Evolutionary conservation across 2,888 invertebrate genomes (phyloP).

Genomic region (Drosophila mulleri): DNA sequence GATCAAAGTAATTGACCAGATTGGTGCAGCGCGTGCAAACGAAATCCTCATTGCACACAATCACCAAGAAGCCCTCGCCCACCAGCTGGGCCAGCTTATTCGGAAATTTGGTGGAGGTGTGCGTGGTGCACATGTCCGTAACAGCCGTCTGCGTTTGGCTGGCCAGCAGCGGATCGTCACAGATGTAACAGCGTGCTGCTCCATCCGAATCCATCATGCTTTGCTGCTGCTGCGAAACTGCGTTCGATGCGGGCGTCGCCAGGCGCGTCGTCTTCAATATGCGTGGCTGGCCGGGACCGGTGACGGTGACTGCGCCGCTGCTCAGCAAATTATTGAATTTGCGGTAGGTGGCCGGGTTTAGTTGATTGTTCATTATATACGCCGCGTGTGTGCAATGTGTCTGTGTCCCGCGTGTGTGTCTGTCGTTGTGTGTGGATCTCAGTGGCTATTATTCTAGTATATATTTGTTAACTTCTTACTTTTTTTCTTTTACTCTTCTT

Average conservation of each 20-base stretch:
- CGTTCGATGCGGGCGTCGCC: conserved; percentile 58
- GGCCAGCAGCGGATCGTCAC: conserved; percentile 83
- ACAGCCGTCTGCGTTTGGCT: conserved; percentile 81
- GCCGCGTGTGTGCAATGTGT: conserved; percentile 11
- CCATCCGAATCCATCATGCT: conserved; percentile 55
- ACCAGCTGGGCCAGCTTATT: conserved; percentile 86
- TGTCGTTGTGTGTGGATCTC: conserved; percentile 32
- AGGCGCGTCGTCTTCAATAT: conserved; percentile 80
- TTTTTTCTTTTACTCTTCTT: not conserved
- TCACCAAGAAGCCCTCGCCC: conserved; percentile 86
- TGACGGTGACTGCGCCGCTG: conserved; percentile 85
- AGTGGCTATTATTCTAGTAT: conserved; percentile 54
- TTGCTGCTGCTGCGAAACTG: conserved; percentile 52
- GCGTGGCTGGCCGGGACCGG: conserved; percentile 84
- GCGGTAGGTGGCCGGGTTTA: conserved; percentile 84
- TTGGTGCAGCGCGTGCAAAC: conserved; percentile 85
- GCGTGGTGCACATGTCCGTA: conserved; percentile 84
- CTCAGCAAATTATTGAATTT: conserved; percentile 85
- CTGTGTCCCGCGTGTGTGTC: conserved; percentile 1
- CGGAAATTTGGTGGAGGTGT: conserved; percentile 85
- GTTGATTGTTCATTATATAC: conserved; percentile 82
- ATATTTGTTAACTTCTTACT: conserved; percentile 11
- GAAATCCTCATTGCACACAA: conserved; percentile 85
- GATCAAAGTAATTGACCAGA: conserved; percentile 85
- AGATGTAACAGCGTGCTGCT: conserved; percentile 84